phyloP scores from a whole-genome alignment of 2,113 vertebrate genomes.

The Hemichromis elongatus region DNA sequence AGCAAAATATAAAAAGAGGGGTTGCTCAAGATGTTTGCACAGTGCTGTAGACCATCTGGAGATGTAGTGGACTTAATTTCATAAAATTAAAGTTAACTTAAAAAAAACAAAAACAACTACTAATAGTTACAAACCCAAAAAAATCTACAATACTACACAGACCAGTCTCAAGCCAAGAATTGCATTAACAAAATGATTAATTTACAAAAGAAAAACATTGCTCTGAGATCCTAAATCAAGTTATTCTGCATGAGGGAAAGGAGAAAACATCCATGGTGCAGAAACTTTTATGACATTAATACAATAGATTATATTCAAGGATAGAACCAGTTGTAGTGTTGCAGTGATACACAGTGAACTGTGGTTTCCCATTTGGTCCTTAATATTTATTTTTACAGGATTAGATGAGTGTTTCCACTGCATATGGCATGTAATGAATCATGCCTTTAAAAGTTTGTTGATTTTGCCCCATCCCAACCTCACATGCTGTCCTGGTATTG shows the following conservation, averaged over 20 bases:
- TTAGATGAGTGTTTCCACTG: not conserved
- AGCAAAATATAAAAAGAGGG: not conserved
- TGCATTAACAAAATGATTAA: not conserved
- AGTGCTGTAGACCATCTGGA: not conserved
- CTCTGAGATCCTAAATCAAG: not conserved
- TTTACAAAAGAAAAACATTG: not conserved
- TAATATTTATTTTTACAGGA: slow-evolving; percentile 14
- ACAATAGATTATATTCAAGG: not conserved
- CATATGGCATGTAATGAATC: not conserved
- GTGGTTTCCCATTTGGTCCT: not conserved
- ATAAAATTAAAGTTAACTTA: not conserved
- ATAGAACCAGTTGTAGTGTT: not conserved
- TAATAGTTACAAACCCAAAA: not conserved
- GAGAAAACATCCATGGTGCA: not conserved
- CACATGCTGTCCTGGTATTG: not conserved
- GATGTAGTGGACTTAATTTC: not conserved
- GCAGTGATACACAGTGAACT: not conserved
- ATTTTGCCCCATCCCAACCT: not conserved
- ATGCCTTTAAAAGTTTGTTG: not conserved
- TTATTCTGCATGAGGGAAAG: not conserved
- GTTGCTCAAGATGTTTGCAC: not conserved
- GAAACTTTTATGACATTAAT: not conserved
- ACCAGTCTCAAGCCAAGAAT: not conserved
- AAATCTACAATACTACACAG: not conserved
- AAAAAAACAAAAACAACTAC: not conserved